A percentile compares a stretch with the other conserved stretches of the same genome.
Evolutionary conservation across 2,113 vertebrate species (phyloP).

Genomic region (Rousettus leschenaultii): DNA sequence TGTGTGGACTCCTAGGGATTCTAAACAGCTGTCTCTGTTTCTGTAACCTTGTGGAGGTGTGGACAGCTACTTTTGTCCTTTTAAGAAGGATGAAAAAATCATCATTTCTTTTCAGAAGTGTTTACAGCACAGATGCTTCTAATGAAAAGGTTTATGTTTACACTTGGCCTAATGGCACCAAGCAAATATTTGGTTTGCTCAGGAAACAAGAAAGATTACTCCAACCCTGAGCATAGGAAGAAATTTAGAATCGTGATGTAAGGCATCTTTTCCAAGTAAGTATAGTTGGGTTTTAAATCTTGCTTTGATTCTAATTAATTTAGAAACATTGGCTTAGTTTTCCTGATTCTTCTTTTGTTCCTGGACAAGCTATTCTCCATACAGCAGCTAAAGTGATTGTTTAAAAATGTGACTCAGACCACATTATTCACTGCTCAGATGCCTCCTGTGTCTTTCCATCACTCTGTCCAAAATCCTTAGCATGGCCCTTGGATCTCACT

Average conservation of each 20-base stretch:
- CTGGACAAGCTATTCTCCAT: neutral
- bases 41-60: neutral
- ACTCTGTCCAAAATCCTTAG: neutral
- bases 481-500: accelerated
- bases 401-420: neutral
- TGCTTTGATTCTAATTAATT: neutral
- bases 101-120: neutral
- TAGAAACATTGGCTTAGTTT: neutral
- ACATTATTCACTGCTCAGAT: neutral
- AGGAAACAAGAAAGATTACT: neutral
- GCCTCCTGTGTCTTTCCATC: accelerated
- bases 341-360: neutral
- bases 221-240: neutral
- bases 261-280: neutral
- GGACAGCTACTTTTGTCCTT: slow-evolving; percentile 7
- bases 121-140: slow-evolving; percentile 37
- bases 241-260: neutral
- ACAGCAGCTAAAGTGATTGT: neutral
- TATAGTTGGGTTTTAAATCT: neutral
- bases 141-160: slow-evolving; percentile 44
- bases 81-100: slow-evolving; percentile 24
- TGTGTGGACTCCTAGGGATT: neutral
- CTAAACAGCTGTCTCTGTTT: neutral
- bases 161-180: neutral
- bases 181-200: slow-evolving; percentile 34